These are phyloP conservation scores for Holcopasites calliopsidis DNA, from an alignment of 1,140 invertebrate genomes.

Conservation along the genomic window DNA sequence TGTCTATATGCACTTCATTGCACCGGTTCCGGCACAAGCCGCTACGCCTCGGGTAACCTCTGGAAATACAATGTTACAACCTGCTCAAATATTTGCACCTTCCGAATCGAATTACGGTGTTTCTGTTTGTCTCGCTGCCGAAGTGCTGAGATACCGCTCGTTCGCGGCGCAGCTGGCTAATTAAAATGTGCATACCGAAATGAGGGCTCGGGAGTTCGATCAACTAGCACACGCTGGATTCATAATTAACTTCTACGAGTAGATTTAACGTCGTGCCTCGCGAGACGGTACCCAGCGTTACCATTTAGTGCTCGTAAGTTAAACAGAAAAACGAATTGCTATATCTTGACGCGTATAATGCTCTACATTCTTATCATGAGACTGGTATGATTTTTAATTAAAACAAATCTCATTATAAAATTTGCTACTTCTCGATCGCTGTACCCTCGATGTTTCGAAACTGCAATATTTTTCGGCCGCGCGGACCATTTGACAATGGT, in stretches of 20 bases:
- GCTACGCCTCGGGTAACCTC: conserved; percentile 40
- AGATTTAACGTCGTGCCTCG: conserved; percentile 1
- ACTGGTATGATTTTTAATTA: conserved; percentile 44
- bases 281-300: neutral
- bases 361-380: neutral
- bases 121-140: conserved; percentile 44
- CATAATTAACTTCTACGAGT: conserved; percentile 6
- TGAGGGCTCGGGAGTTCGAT: neutral
- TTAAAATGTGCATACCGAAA: conserved; percentile 52
- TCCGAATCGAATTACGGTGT: conserved; percentile 59
- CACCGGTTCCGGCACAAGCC: conserved; percentile 40
- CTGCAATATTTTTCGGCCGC: conserved; percentile 32
- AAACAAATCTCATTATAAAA: conserved; percentile 46
- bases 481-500: too few relatives aligned
- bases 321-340: too few relatives aligned
- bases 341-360: neutral
- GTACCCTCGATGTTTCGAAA: conserved; percentile 31
- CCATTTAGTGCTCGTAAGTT: too few relatives aligned
- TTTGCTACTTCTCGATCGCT: neutral
- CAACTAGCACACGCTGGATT: neutral
- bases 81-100: conserved; percentile 59
- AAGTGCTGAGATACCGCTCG: conserved; percentile 16
- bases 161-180: conserved; percentile 33
- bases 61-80: conserved; percentile 53
- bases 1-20: conserved; percentile 36